Evolutionary conservation across 2,888 invertebrate species (phyloP).

Genomic region (Phlogophora meticulosa): DNA sequence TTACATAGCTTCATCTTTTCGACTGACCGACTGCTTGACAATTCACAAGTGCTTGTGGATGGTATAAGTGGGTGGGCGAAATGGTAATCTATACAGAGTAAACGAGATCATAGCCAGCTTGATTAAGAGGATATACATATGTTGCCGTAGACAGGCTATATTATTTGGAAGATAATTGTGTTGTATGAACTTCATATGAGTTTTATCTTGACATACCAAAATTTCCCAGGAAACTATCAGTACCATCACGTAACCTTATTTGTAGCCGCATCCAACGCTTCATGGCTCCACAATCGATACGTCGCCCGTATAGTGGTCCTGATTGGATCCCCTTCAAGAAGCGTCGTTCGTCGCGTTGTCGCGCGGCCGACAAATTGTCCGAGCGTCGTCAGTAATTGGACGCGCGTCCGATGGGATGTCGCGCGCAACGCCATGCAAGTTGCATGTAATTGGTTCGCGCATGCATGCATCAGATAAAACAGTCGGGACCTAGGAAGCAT

Average conservation of each 20-base stretch:
- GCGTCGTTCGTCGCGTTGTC: conserved; percentile 52
- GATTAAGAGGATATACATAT: too few relatives aligned
- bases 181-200: too few relatives aligned
- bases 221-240: too few relatives aligned
- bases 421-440: conserved; percentile 40
- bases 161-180: too few relatives aligned
- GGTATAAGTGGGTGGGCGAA: too few relatives aligned
- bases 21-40: too few relatives aligned
- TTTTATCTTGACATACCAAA: too few relatives aligned
- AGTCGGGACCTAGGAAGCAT: background rate
- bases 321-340: conserved; percentile 68
- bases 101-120: too few relatives aligned
- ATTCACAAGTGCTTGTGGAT: too few relatives aligned
- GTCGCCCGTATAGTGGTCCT: conserved; percentile 58
- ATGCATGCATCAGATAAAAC: conserved; percentile 26
- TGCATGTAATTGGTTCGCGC: conserved; percentile 37
- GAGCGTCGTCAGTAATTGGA: conserved; percentile 66
- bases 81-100: too few relatives aligned
- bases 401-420: conserved; percentile 57
- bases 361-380: conserved; percentile 65
- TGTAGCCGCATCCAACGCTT: conserved; percentile 39
- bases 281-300: conserved; percentile 40
- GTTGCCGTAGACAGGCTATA: too few relatives aligned
- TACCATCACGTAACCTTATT: background rate
- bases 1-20: too few relatives aligned